Conservation (phyloP, 2,888 invertebrate species). For the Xylophagus ater region DNA sequence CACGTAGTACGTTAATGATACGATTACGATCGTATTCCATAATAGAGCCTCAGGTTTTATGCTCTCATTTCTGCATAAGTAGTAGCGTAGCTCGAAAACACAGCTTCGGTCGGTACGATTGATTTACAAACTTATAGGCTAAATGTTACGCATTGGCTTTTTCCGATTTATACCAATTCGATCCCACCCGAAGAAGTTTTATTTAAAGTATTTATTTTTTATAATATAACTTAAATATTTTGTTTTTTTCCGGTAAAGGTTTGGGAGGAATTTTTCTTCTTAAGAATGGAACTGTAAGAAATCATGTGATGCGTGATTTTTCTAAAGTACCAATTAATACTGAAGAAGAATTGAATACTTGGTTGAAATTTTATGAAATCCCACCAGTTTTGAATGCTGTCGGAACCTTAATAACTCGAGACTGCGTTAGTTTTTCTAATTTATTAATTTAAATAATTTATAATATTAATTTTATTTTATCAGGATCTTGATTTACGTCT, state of each 20-base stretch:
- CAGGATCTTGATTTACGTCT: constrained; percentile 81
- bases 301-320: constrained; percentile 96
- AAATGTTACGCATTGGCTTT: too few relatives aligned
- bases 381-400: constrained; percentile 78
- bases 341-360: constrained; percentile 65
- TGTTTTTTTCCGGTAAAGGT: constrained; percentile 48
- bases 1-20: too few relatives aligned
- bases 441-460: neutral
- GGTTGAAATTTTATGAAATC: constrained; percentile 89
- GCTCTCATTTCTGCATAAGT: too few relatives aligned
- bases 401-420: constrained; percentile 76
- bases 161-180: too few relatives aligned
- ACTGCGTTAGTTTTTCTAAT: constrained; percentile 51
- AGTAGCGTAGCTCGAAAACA: too few relatives aligned
- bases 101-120: too few relatives aligned
- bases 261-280: constrained; percentile 84
- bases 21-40: too few relatives aligned
- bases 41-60: too few relatives aligned
- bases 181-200: constrained; percentile 12
- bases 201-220: neutral
- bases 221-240: constrained; percentile 1
- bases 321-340: constrained; percentile 58
- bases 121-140: too few relatives aligned
- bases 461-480: constrained; percentile 19
- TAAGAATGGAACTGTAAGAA: constrained; percentile 68